These are phyloP conservation scores for Montipora capricornis DNA, from an alignment of 64 coral and sea anemone genomes.

Conservation along the genomic window DNA sequence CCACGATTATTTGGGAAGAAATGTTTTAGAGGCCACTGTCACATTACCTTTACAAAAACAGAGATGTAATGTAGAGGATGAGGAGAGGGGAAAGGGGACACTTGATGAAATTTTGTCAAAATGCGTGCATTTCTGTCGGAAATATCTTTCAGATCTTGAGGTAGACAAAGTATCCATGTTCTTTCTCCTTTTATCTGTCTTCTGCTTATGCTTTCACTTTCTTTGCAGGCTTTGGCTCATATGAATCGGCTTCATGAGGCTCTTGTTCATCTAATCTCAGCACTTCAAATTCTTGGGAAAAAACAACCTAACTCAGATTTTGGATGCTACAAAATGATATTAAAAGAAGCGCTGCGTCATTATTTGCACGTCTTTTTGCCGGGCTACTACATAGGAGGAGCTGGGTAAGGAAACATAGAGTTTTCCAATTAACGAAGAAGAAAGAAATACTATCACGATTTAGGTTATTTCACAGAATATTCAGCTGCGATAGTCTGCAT, in stretches of 20 bases:
- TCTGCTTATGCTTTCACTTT: not conserved
- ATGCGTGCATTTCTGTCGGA: too few species aligned
- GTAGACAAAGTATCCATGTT: not conserved
- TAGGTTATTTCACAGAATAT: too few species aligned
- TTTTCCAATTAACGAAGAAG: too few species aligned
- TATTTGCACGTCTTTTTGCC: constrained; percentile 75
- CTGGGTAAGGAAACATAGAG: constrained; percentile 57
- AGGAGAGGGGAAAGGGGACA: too few species aligned
- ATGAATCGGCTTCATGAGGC: constrained; percentile 96
- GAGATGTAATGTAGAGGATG: too few species aligned
- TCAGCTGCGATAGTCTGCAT: too few species aligned
- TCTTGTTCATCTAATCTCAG: constrained; percentile 65
- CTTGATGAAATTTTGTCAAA: too few species aligned
- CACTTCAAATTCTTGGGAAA: constrained; percentile 74
- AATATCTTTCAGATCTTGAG: too few species aligned
- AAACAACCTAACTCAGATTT: constrained; percentile 64
- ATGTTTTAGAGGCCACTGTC: too few species aligned
- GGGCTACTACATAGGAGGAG: constrained; percentile 73
- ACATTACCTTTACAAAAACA: too few species aligned
- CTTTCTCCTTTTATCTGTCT: not conserved
- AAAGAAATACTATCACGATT: too few species aligned
- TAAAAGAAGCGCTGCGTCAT: constrained; percentile 79
- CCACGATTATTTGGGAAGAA: too few species aligned
- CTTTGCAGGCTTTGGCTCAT: constrained; percentile 77
- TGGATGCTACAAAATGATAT: constrained; percentile 70